Conservation (phyloP, 2,888 invertebrate species). For the Didymodactylos carnosus region DNA sequence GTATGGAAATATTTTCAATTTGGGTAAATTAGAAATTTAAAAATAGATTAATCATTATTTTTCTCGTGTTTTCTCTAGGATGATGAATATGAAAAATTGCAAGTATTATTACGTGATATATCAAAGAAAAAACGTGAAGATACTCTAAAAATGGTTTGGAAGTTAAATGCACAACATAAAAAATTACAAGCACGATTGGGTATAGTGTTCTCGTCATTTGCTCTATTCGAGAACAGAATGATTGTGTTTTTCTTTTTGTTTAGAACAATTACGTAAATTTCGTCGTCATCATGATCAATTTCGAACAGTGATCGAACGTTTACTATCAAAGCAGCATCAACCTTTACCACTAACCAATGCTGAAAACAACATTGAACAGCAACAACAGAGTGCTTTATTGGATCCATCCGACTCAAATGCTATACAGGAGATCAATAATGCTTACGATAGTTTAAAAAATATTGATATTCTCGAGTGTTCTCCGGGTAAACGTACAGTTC, state of each 20-base stretch:
- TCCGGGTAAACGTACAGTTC: too few relatives aligned
- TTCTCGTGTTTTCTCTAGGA: slow-evolving; percentile 70
- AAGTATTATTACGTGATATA: slow-evolving; percentile 72
- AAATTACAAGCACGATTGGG: slow-evolving; percentile 84
- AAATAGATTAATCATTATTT: not conserved
- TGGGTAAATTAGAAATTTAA: slow-evolving; percentile 51
- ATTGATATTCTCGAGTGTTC: not conserved
- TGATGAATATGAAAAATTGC: slow-evolving; percentile 92
- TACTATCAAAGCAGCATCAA: slow-evolving; percentile 38
- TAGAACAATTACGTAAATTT: slow-evolving; percentile 38
- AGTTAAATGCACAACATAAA: slow-evolving; percentile 76
- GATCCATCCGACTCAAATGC: not conserved
- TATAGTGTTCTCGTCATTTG: slow-evolving; percentile 71
- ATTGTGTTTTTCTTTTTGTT: too few relatives aligned
- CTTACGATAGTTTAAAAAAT: not conserved
- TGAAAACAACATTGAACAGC: slow-evolving; percentile 72
- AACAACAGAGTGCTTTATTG: not conserved
- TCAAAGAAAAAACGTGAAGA: slow-evolving; percentile 98
- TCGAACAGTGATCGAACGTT: slow-evolving; percentile 79
- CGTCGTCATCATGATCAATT: slow-evolving; percentile 90
- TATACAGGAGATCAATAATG: not conserved
- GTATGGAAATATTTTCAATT: slow-evolving; percentile 75
- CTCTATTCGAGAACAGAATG: slow-evolving; percentile 65
- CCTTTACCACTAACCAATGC: too few relatives aligned
- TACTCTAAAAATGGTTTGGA: slow-evolving; percentile 93